A percentile compares a stretch with the other conserved stretches of the same genome.
These are phyloP conservation scores for Glyphotaelius pellucidus DNA, from an alignment of 2,888 invertebrate genomes.

Conservation along the genomic window DNA sequence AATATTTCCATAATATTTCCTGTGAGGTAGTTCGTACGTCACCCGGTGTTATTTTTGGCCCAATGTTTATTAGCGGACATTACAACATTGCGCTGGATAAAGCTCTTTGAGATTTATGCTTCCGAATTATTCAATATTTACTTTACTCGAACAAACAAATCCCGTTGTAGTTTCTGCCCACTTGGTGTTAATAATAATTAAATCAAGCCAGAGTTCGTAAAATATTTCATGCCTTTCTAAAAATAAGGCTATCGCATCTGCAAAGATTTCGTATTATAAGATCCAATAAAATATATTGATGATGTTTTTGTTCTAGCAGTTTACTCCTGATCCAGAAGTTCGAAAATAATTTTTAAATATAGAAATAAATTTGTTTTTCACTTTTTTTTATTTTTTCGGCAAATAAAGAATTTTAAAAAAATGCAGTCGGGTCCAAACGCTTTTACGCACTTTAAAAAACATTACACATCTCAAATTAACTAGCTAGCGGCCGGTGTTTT, in stretches of 20 bases:
- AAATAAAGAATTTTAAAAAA: too few relatives aligned
- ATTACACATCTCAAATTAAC: too few relatives aligned
- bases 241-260: background rate
- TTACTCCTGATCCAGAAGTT: too few relatives aligned
- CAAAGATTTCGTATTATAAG: background rate
- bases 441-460: too few relatives aligned
- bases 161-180: background rate
- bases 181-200: background rate
- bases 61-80: background rate
- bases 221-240: background rate
- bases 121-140: background rate
- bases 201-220: background rate
- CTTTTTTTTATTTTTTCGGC: too few relatives aligned
- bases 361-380: too few relatives aligned
- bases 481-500: too few relatives aligned
- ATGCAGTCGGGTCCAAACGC: too few relatives aligned
- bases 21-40: background rate
- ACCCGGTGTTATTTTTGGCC: background rate
- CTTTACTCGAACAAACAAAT: background rate
- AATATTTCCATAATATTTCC: background rate
- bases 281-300: background rate
- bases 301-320: too few relatives aligned
- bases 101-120: background rate
- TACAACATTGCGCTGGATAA: background rate
- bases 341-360: too few relatives aligned